Evolutionary conservation across 2,888 invertebrate genomes (phyloP).

Genomic region (Altica lythri): DNA sequence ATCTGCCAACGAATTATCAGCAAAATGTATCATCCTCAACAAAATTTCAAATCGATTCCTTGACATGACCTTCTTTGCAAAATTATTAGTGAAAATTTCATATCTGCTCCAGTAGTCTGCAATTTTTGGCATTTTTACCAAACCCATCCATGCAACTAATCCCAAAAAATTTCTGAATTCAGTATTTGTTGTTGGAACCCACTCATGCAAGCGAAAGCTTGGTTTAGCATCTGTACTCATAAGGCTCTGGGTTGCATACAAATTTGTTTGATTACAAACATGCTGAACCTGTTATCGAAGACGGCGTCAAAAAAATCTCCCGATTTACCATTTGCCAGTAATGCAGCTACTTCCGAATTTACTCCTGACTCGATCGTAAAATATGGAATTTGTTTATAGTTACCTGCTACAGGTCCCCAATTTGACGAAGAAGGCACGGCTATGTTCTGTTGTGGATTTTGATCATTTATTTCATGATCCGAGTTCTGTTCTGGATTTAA

Average conservation of each 20-base stretch:
- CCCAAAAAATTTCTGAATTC: slow-evolving; percentile 29
- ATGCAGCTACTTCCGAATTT: no score
- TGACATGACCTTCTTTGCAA: slow-evolving; percentile 8
- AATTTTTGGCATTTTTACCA: slow-evolving; percentile 30
- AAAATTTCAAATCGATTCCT: slow-evolving; percentile 12
- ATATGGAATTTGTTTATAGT: no score
- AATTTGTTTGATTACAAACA: no score
- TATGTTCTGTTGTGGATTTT: no score
- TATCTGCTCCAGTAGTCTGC: slow-evolving; percentile 24
- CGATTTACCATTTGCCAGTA: no score
- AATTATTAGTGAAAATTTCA: slow-evolving; percentile 11
- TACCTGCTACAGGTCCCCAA: no score
- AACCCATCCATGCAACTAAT: slow-evolving; percentile 35
- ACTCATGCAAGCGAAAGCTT: slow-evolving; percentile 9
- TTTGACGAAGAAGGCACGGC: no score
- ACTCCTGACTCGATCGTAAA: no score
- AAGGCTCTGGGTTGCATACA: not conserved
- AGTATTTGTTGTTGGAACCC: slow-evolving; percentile 7
- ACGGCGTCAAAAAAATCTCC: no score
- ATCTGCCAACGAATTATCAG: slow-evolving; percentile 8
- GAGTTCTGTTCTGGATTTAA: no score
- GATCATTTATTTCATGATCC: no score
- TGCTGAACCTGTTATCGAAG: no score
- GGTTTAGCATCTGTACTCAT: slow-evolving; percentile 3
- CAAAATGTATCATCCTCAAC: slow-evolving; percentile 4